Conservation (phyloP, 2,113 vertebrate genomes). For the Okapia johnstoni region DNA sequence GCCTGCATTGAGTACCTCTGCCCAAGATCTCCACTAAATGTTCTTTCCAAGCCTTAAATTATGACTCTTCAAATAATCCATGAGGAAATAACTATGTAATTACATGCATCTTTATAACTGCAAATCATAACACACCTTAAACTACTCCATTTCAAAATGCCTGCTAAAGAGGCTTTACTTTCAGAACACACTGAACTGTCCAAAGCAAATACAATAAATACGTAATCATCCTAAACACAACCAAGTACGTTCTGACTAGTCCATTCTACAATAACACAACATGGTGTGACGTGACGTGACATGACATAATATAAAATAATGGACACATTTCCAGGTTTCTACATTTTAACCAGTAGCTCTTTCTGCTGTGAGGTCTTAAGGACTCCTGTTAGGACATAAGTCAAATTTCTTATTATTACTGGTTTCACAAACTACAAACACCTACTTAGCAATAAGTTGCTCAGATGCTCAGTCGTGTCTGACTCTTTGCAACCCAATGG, state of each 20-base stretch:
- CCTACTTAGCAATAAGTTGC: background rate
- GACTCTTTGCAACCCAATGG: background rate
- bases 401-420: background rate
- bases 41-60: background rate
- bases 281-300: background rate
- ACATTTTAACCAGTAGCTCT: background rate
- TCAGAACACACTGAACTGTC: background rate
- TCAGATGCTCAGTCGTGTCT: background rate
- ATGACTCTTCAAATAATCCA: background rate
- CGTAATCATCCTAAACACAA: background rate
- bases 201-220: background rate
- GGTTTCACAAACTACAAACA: background rate
- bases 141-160: background rate
- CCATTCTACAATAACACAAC: background rate
- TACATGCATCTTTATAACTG: background rate
- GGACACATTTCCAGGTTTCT: background rate
- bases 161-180: background rate
- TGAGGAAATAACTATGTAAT: background rate
- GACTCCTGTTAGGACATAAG: background rate
- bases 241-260: background rate
- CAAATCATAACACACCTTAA: background rate
- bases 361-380: background rate
- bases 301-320: background rate
- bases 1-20: background rate
- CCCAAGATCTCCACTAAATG: fast-evolving